Percentiles rank a stretch among this genome's conserved stretches.
These are phyloP conservation scores for Archips crataeganus DNA, from an alignment of 2,888 invertebrate genomes.

Conservation along the genomic window DNA sequence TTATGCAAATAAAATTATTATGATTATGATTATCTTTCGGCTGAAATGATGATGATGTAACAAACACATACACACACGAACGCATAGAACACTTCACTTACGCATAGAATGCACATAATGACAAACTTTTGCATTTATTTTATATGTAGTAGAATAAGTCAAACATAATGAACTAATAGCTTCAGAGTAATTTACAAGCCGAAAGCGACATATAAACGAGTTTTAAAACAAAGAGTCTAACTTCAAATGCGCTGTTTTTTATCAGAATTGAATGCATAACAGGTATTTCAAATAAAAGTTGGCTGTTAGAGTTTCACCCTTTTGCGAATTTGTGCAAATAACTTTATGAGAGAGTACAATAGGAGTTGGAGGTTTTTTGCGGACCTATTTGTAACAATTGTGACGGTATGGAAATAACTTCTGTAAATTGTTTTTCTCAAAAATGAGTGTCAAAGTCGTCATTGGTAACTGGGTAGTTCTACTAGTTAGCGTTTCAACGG, in stretches of 20 bases:
- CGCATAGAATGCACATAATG: too few species aligned
- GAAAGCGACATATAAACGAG: constrained; percentile 56
- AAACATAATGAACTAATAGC: constrained; percentile 29
- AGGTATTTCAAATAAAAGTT: constrained; percentile 73
- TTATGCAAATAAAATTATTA: too few species aligned
- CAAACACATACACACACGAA: too few species aligned
- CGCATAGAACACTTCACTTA: too few species aligned
- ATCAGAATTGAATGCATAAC: constrained; percentile 65
- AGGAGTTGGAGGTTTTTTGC: constrained; percentile 66
- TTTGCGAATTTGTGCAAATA: constrained; percentile 85
- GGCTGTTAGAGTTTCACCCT: constrained; percentile 73
- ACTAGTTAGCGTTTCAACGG: too few species aligned
- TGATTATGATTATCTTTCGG: too few species aligned
- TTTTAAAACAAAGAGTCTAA: constrained; percentile 68
- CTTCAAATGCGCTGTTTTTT: constrained; percentile 61
- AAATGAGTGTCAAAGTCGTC: too few species aligned
- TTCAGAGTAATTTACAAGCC: constrained; percentile 48
- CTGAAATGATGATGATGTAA: too few species aligned
- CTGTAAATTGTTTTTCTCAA: constrained; percentile 7
- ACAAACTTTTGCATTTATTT: too few species aligned
- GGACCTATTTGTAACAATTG: constrained; percentile 68
- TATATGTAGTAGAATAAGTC: constrained; percentile 5
- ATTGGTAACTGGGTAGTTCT: too few species aligned
- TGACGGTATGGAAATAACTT: constrained; percentile 54
- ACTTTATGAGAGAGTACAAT: constrained; percentile 79